These are phyloP conservation scores for Ceramica pisi DNA, from an alignment of 2,888 invertebrate genomes.

Conservation along the genomic window DNA sequence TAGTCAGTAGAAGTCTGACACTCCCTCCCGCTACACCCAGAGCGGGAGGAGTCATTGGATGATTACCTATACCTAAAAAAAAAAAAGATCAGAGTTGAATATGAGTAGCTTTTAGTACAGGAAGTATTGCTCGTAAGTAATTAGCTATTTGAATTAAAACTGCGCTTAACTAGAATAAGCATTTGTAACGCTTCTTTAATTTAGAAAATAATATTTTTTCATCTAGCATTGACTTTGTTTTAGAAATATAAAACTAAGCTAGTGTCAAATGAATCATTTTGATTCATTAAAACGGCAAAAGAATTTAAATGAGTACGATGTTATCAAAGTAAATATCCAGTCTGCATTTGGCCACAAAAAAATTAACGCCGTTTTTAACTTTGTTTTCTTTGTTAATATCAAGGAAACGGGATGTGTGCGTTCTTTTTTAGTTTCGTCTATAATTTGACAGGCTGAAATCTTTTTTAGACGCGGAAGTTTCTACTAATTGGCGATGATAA, in stretches of 20 bases:
- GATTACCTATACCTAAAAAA: too few relatives aligned
- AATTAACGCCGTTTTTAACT: constrained; percentile 39
- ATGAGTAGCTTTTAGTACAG: not conserved
- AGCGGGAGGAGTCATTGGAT: too few relatives aligned
- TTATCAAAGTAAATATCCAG: constrained; percentile 55
- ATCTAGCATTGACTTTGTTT: not conserved
- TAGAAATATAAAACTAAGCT: constrained; percentile 10
- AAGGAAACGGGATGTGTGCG: constrained; percentile 68
- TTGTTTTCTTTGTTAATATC: constrained; percentile 66
- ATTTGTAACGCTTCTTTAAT: constrained; percentile 8
- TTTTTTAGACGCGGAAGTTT: constrained; percentile 82
- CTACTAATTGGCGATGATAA: constrained; percentile 84
- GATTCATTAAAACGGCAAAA: constrained; percentile 47
- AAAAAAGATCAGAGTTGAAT: constrained; percentile 18
- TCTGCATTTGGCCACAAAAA: constrained; percentile 52
- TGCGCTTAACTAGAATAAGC: constrained; percentile 2
- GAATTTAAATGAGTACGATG: constrained; percentile 58
- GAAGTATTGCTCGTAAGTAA: constrained; percentile 3
- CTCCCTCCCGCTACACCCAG: too few relatives aligned
- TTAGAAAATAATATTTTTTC: constrained; percentile 7
- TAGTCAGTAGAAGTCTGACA: too few relatives aligned
- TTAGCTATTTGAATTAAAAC: constrained; percentile 13
- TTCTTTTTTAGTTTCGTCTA: constrained; percentile 71
- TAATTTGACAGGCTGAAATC: constrained; percentile 72
- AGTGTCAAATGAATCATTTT: constrained; percentile 48